A percentile compares a stretch with the other conserved stretches of the same genome.
These are phyloP conservation scores for Sebastes variabilis DNA, from an alignment of 2,797 vertebrate genomes.

Conservation along the genomic window DNA sequence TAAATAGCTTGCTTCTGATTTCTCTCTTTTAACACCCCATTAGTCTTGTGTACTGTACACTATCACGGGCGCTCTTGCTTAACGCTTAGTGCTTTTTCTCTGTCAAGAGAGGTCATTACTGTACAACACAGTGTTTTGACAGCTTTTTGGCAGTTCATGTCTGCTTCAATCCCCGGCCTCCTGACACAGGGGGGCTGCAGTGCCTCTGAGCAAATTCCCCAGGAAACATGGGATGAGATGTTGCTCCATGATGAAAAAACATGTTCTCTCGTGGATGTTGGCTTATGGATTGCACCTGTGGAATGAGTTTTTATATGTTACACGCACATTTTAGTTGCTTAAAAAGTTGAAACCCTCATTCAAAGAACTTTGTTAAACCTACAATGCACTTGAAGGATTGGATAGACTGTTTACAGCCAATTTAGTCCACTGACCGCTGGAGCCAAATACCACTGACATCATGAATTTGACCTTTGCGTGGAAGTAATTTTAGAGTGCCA, in stretches of 20 bases:
- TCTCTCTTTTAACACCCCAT: slow-evolving; percentile 50
- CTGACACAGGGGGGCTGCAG: slow-evolving; percentile 22
- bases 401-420: neutral
- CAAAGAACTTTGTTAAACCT: neutral
- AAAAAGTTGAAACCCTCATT: neutral
- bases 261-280: neutral
- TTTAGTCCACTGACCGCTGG: neutral
- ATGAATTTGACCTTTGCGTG: slow-evolving; percentile 62
- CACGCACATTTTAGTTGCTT: neutral
- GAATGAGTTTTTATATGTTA: slow-evolving; percentile 1
- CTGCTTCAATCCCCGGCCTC: slow-evolving; percentile 31
- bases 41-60: slow-evolving; percentile 17
- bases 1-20: slow-evolving; percentile 29
- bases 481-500: slow-evolving; percentile 56
- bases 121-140: slow-evolving; percentile 54
- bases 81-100: slow-evolving; percentile 44
- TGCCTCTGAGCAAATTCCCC: slow-evolving; percentile 54
- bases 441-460: slow-evolving; percentile 55
- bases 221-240: slow-evolving; percentile 45
- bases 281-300: slow-evolving; percentile 42
- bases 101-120: slow-evolving; percentile 46
- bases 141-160: slow-evolving; percentile 44
- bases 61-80: slow-evolving; percentile 14
- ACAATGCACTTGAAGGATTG: neutral
- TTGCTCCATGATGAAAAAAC: slow-evolving; percentile 35